These are phyloP conservation scores for Neodiprion lecontei DNA, from an alignment of 1,140 invertebrate genomes.

Conservation along the genomic window DNA sequence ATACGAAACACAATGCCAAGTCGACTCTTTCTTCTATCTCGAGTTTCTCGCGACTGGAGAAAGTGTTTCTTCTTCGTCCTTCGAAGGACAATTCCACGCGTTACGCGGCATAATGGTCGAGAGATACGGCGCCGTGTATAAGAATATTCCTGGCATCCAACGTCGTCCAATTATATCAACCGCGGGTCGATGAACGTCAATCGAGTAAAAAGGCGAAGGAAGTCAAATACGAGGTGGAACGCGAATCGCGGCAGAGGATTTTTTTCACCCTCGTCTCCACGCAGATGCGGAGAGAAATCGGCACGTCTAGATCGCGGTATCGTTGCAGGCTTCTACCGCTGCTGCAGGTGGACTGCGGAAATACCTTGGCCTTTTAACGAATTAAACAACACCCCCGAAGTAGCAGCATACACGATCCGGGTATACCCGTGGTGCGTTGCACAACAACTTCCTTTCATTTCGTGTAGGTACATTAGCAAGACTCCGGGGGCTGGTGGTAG, in stretches of 20 bases:
- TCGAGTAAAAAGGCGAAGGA: not conserved
- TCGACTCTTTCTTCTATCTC: no score
- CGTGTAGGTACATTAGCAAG: not conserved
- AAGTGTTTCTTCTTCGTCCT: not conserved
- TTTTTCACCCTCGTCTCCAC: not conserved
- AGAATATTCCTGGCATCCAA: not conserved
- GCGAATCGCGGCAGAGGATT: not conserved
- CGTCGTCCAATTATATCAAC: not conserved
- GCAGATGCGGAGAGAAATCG: no score
- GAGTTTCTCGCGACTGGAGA: not conserved
- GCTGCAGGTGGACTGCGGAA: not conserved
- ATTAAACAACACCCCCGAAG: not conserved
- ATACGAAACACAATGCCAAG: no score
- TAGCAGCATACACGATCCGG: not conserved
- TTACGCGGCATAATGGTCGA: not conserved
- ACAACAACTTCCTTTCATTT: conserved; percentile 4
- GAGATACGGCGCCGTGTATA: not conserved
- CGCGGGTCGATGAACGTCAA: not conserved
- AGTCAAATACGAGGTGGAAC: not conserved
- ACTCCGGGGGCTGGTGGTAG: conserved; percentile 6
- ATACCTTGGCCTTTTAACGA: not conserved
- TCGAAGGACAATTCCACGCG: not conserved
- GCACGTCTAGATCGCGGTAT: no score
- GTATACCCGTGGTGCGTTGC: not conserved
- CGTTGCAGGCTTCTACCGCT: not conserved